Conservation (phyloP, 2,113 vertebrate genomes). For the Alethe diademata region DNA sequence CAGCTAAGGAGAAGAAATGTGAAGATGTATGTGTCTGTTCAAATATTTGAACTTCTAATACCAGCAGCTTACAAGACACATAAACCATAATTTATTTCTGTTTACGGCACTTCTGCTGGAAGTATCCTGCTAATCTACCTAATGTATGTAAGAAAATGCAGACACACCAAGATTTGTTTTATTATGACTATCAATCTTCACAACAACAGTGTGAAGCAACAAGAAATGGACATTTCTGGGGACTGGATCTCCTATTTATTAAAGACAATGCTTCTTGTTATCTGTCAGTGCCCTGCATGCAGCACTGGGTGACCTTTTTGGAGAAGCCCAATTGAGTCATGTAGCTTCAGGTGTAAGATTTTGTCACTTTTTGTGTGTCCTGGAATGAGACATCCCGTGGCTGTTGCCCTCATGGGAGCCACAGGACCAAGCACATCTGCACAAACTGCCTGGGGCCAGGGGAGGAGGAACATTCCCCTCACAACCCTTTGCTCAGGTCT, state of each 20-base stretch:
- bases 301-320: background rate
- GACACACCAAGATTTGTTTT: background rate
- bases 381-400: background rate
- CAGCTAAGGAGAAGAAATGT: background rate
- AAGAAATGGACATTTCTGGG: background rate
- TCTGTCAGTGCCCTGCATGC: background rate
- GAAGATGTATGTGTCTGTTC: background rate
- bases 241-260: background rate
- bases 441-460: background rate
- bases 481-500: background rate
- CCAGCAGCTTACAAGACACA: background rate
- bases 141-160: constrained; percentile 24
- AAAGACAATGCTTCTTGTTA: background rate
- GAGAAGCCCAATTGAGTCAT: background rate
- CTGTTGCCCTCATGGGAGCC: background rate
- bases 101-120: constrained; percentile 31
- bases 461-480: background rate
- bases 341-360: background rate
- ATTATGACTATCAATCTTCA: constrained; percentile 11
- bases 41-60: constrained; percentile 58
- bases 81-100: constrained; percentile 29
- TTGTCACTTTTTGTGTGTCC: background rate
- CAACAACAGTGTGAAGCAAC: background rate
- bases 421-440: background rate
- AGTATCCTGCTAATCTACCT: constrained; percentile 36